Evolutionary conservation across 2,888 invertebrate species (phyloP).

Genomic region (Thyatira batis): DNA sequence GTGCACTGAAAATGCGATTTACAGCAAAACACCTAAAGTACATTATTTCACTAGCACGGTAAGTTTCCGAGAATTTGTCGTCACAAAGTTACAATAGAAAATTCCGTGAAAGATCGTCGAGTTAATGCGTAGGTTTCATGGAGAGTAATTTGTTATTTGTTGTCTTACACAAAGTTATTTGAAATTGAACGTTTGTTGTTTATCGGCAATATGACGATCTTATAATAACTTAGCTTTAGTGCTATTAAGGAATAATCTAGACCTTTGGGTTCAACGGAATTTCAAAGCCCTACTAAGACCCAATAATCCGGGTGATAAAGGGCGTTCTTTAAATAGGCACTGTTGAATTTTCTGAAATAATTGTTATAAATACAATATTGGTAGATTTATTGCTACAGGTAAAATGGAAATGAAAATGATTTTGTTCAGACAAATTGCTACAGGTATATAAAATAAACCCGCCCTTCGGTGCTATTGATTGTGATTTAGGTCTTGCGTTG

Average conservation of each 20-base stretch:
- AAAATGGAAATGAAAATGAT: no score
- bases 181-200: no score
- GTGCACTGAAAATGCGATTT: constrained; percentile 24
- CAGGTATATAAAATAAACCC: no score
- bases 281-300: neutral
- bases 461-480: no score
- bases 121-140: neutral
- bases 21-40: constrained; percentile 19
- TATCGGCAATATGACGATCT: neutral
- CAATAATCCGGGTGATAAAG: neutral
- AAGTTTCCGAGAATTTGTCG: neutral
- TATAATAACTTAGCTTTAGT: neutral
- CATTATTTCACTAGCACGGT: neutral
- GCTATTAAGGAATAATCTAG: neutral
- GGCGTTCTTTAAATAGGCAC: no score
- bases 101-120: neutral
- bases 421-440: no score
- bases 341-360: neutral
- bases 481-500: no score
- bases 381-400: no score
- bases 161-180: no score
- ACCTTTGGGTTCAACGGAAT: neutral
- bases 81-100: neutral
- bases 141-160: no score
- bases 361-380: neutral